Base-by-base conservation (phyloP, 2,888 invertebrate species). In the Amiota mariae region DNA sequence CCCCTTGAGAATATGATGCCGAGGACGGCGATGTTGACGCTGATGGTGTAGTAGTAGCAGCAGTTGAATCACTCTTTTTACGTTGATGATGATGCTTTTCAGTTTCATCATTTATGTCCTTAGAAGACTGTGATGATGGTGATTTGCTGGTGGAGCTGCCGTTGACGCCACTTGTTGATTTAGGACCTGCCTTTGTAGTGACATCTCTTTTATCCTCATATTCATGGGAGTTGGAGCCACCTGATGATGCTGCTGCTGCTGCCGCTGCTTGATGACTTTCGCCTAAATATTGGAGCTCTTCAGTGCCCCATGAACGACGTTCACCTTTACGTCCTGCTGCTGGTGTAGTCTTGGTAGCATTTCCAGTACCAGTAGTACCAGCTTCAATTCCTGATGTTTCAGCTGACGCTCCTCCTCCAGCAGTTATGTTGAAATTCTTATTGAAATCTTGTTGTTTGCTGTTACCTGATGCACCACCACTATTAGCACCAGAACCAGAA, bases 291-390 rank as follows among this genome's bases (percentile, higher is more conserved):
- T 91, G 92, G 75, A 92, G 90, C 86, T 93, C 92, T 87, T 93
- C 93, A 80, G 92, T 93, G 80, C 93, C 94, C 94, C 93, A 93
- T 57, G 93, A 93, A 84, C 93, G 91, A 59, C 94, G 91, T 87
- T 92, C 92, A 24, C 88, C 82, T 71, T 88, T 88, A 10, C 87
- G 81, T 61, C 79, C 78, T 59, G 72, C 78, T 59, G 72, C 78
- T 48, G 72, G 64, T 73, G 78, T 76, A 9, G 72, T 64, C 64
- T 73, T 18, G 24, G 71, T 47, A 63, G 68, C 24, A 24, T 24
- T 47, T 67, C 18, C 49, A 12, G 18, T 36, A 63, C 36, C 24
- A 24, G 11, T 13, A 15, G 59, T 6, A 18, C 20, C 4, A 46
- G 18, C 48, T 10, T 66, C 46, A 61, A 13, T 2, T 46, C 73